A percentile compares a stretch with the other conserved stretches of the same genome.
phyloP scores from a whole-genome alignment of 1,140 invertebrate genomes.

The Triops cancriformis region DNA sequence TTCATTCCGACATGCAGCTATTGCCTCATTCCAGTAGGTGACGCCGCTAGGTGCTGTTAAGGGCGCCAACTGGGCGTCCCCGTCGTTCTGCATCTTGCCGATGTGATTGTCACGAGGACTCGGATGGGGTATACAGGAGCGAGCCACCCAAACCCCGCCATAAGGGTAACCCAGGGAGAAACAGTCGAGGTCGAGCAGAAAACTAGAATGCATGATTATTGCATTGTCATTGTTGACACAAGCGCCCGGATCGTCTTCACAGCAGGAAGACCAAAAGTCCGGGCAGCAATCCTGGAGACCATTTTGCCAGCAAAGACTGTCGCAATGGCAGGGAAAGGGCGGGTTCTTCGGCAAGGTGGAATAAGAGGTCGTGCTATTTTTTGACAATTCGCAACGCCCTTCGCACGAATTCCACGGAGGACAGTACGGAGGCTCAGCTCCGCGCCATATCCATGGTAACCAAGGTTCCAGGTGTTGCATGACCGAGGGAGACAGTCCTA shows the following conservation, averaged over 20 bases:
- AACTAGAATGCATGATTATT: not conserved
- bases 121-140: not conserved
- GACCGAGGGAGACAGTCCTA: not conserved
- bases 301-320: not conserved
- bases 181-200: not conserved
- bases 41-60: not conserved
- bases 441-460: not conserved
- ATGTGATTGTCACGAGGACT: not conserved
- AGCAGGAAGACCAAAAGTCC: not conserved
- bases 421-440: not conserved
- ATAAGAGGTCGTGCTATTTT: not conserved
- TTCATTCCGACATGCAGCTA: not conserved
- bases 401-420: not conserved
- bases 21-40: not conserved
- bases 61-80: not conserved
- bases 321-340: not conserved
- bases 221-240: not conserved
- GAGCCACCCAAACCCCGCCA: not conserved
- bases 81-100: not conserved
- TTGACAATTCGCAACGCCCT: not conserved
- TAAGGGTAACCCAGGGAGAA: not conserved
- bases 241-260: slow-evolving; percentile 7
- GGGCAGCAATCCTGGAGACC: slow-evolving; percentile 1
- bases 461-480: not conserved
- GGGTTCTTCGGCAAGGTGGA: not conserved